Evolutionary conservation across 1,140 invertebrate species (phyloP), one percentile per base, ranked within the genome.

Genomic region (Adoxophyes honmai): DNA sequence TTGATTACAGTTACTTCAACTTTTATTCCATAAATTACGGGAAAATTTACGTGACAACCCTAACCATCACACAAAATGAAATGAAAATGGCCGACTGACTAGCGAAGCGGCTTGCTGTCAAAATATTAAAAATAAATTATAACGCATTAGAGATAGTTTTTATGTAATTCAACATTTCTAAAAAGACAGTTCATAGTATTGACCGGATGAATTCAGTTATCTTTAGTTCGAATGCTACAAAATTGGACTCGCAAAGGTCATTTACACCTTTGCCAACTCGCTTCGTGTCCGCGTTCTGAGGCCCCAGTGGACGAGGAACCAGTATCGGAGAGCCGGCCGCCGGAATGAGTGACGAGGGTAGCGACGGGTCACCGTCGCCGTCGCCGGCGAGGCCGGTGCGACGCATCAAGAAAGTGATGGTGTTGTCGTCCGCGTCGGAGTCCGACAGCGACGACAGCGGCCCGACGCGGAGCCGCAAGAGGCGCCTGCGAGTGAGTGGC

Each of bases 71-170:
- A 55, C 39, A 60, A 62, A 38, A 38, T 16, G 16, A 16, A 53
- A 72, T 67, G 66, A 88, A 88, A 82, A 88, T 88, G 85, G 85
- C 85, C 68, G 85, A 65, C 64, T 79, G 71, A 78, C 72, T 71
- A 76, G 83, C 70, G 73, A 83, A 88, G 85, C 82, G 82, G 85
- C 80, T 84, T 88, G 78, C 82, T 88, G 85, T 88, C 85, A 88
- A 86, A 88, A 88, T 88, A 87, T 44, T 64, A 74, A 76, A 72
- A 80, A 82, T 77, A 74, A 69, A 72, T 78, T 76, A 58, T 76
- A 73, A 69, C 67, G 75, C 71, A 68, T 74, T 76, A 75, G 66
- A 68, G 55, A 13, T 51, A 70, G 65, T 55, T 70, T n/a, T 63
- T 64, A 64, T 73, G 57, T 70, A 71, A 48, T 62, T 70, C 63